Base-by-base conservation (phyloP, 1,140 invertebrate genomes). In the Sycophaga agraensis region DNA sequence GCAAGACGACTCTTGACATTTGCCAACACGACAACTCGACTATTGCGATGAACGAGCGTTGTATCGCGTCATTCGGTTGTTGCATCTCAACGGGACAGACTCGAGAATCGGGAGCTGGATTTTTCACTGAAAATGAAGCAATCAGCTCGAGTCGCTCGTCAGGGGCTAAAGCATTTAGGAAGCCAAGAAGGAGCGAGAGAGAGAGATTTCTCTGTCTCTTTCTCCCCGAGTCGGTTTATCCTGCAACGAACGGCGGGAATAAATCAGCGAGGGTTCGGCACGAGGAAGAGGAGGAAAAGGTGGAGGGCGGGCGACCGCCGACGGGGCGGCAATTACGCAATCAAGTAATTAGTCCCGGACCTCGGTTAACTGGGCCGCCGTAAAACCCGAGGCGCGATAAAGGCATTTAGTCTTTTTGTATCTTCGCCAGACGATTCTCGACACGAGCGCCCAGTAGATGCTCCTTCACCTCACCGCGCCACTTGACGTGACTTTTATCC, bases 331-430 rank as follows among this genome's bases (percentile, higher is more conserved):
- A 79, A 78, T 79, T 77, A 77, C 72, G 70, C 73, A 78, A 79
- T 78, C 77, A 73, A 78, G 71, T 79, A 77, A 79, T 77, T 78
- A 79, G 70, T 73, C 75, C 74, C 72, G 73, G 73, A 78, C 72
- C 74, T 72, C 62, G 67, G 74, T 59, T 76, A 78, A 77, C 73
- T 51, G 67, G 64, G 68, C 70, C 67, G 64, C 58, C 48, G 48
- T 67, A 63, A 69, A n/a, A 67, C 62, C 60, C 53, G 34, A 26
- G 59, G 45, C 49, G 43, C 49, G 53, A 64, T 58, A 58, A 51
- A 64, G 49, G 37, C 50, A 59, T 60, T 53, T 54, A 40, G 16
- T 45, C 54, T 19, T 58, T 50, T 48, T 56, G 9, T 45, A 42
- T 46, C 8, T 49, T 46, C 24, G 17, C 17, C 19, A 22, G 19